A percentile compares a stretch with the other conserved stretches of the same genome.
Conservation (phyloP, 2,888 invertebrate species). For the Eledona agricola region DNA sequence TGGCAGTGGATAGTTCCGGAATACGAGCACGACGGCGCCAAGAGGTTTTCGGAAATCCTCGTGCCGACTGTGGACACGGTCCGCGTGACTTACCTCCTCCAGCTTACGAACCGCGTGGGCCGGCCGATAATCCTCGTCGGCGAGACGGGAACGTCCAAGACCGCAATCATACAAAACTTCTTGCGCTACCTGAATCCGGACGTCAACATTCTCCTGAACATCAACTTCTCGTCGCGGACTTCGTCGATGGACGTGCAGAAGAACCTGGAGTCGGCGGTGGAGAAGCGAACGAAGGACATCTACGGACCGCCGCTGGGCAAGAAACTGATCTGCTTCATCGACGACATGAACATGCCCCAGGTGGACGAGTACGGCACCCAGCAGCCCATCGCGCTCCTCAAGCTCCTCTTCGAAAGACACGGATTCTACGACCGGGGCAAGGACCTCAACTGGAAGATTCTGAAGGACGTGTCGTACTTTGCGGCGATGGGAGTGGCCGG, state of each 20-base stretch:
- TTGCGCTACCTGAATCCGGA: slow-evolving; percentile 75
- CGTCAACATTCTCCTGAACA: slow-evolving; percentile 78
- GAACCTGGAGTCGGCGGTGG: slow-evolving; percentile 86
- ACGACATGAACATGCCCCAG: slow-evolving; percentile 95
- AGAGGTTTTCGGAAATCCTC: slow-evolving; percentile 82
- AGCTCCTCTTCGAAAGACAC: slow-evolving; percentile 85
- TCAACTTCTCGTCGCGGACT: slow-evolving; percentile 92
- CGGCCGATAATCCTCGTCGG: slow-evolving; percentile 87
- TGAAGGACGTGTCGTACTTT: slow-evolving; percentile 83
- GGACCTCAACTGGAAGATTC: slow-evolving; percentile 87
- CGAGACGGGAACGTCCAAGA: slow-evolving; percentile 93
- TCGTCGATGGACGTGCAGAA: slow-evolving; percentile 90
- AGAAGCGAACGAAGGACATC: slow-evolving; percentile 89
- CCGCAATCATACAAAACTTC: slow-evolving; percentile 86
- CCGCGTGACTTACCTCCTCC: slow-evolving; percentile 79
- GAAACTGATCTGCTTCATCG: slow-evolving; percentile 87
- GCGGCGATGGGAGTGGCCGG: slow-evolving; percentile 90
- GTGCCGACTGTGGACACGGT: slow-evolving; percentile 92
- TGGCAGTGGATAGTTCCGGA: slow-evolving; percentile 84
- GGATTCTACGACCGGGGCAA: slow-evolving; percentile 91
- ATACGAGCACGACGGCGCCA: slow-evolving; percentile 76
- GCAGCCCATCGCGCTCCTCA: slow-evolving; percentile 92
- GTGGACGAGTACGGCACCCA: slow-evolving; percentile 91
- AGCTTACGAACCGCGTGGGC: slow-evolving; percentile 77
- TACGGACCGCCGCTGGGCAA: slow-evolving; percentile 92